Conservation (phyloP, 2,888 invertebrate species). For the Trimorus sp. region DNA sequence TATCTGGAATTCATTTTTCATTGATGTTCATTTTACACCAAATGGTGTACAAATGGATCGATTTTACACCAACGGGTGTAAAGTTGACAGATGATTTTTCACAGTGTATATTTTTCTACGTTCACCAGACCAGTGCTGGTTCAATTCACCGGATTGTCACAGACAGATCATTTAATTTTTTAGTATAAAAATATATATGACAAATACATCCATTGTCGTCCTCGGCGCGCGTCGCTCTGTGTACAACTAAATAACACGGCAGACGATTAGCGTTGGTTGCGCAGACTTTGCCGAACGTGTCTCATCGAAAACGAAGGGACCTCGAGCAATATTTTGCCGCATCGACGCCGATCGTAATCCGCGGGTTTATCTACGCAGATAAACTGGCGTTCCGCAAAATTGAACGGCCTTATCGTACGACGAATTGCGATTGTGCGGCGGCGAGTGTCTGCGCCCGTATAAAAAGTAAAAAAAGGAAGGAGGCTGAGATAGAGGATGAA, state of each 20-base stretch:
- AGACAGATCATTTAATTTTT: too few relatives aligned
- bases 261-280: slow-evolving; percentile 11
- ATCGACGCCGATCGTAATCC: slow-evolving; percentile 31
- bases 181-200: too few relatives aligned
- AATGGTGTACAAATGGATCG: too few relatives aligned
- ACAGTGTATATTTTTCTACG: too few relatives aligned
- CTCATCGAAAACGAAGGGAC: not conserved
- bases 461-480: slow-evolving; percentile 7
- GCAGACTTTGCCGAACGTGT: not conserved
- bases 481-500: too few relatives aligned
- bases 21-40: too few relatives aligned
- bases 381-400: slow-evolving; percentile 22
- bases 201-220: not conserved
- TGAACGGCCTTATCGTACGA: slow-evolving; percentile 31
- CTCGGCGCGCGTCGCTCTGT: slow-evolving; percentile 4
- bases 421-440: slow-evolving; percentile 23
- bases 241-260: slow-evolving; percentile 3
- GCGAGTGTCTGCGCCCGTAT: slow-evolving; percentile 4
- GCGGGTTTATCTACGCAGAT: slow-evolving; percentile 22
- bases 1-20: too few relatives aligned
- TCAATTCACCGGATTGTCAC: too few relatives aligned
- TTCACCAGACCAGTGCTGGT: too few relatives aligned
- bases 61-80: too few relatives aligned
- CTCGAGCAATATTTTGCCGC: not conserved
- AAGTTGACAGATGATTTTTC: too few relatives aligned